phyloP scores from a whole-genome alignment of 2,113 vertebrate species.

The Donacobius atricapilla region DNA sequence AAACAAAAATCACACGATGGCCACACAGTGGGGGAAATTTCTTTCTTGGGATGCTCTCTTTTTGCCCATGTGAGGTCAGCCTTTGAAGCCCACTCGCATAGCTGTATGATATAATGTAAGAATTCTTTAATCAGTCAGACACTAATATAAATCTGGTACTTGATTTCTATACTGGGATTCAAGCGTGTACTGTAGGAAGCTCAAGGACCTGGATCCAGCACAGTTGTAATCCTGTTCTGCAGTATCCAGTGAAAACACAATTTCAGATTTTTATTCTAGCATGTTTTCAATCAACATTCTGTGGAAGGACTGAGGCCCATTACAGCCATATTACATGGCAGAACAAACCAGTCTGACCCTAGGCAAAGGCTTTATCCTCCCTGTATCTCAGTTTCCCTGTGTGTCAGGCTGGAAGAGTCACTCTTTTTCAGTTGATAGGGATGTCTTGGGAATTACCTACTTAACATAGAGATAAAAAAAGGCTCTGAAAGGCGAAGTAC shows the following conservation, averaged over 20 bases:
- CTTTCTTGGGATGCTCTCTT: not conserved
- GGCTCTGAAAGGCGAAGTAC: not conserved
- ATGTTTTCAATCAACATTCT: not conserved
- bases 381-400: not conserved
- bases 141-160: not conserved
- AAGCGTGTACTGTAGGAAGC: not conserved
- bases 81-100: not conserved
- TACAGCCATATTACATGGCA: not conserved
- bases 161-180: not conserved
- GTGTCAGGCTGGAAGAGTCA: not conserved
- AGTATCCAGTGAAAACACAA: not conserved
- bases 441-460: not conserved
- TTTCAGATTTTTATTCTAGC: not conserved
- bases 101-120: not conserved
- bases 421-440: not conserved
- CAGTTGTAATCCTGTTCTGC: accelerated
- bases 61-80: not conserved
- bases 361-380: not conserved
- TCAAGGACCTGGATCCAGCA: not conserved
- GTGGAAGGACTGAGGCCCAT: not conserved
- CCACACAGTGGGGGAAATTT: not conserved
- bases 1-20: not conserved
- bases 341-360: not conserved
- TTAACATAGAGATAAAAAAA: not conserved
- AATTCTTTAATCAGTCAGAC: not conserved